phyloP scores from a whole-genome alignment of 2,888 invertebrate species.

The Auanema freiburgensis region DNA sequence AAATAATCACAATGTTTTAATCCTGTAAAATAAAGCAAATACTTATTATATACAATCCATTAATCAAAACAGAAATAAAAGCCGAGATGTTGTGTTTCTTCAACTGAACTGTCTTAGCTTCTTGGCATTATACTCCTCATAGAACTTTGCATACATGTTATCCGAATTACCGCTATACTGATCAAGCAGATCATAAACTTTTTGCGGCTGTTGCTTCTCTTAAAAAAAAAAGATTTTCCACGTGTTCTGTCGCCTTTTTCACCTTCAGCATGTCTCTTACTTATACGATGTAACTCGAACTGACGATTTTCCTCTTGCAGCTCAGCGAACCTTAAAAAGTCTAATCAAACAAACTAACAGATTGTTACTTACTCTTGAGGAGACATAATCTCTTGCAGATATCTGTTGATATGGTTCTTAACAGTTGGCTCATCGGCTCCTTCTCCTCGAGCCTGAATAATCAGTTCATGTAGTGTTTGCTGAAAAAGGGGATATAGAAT shows the following conservation, averaged over 20 bases:
- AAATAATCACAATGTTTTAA: no score
- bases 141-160: conserved; percentile 13
- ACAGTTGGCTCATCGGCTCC: conserved; percentile 32
- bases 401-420: conserved; percentile 29
- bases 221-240: background rate
- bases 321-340: conserved; percentile 11
- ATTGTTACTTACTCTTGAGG: conserved; percentile 24
- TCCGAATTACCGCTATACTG: conserved; percentile 9
- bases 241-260: background rate
- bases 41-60: no score
- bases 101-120: background rate
- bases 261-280: conserved; percentile 17
- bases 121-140: conserved; percentile 13
- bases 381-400: conserved; percentile 27
- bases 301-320: conserved; percentile 28
- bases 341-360: background rate
- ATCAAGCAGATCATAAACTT: conserved; percentile 21
- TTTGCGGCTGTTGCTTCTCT: conserved; percentile 19
- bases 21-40: no score
- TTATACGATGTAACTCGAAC: conserved; percentile 22
- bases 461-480: conserved; percentile 36
- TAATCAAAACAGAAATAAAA: no score
- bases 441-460: conserved; percentile 31
- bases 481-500: conserved; percentile 9
- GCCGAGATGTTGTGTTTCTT: no score